A percentile compares a stretch with the other conserved stretches of the same genome.
phyloP scores from a whole-genome alignment of 1,140 invertebrate species.

The Drosophila willistoni region DNA sequence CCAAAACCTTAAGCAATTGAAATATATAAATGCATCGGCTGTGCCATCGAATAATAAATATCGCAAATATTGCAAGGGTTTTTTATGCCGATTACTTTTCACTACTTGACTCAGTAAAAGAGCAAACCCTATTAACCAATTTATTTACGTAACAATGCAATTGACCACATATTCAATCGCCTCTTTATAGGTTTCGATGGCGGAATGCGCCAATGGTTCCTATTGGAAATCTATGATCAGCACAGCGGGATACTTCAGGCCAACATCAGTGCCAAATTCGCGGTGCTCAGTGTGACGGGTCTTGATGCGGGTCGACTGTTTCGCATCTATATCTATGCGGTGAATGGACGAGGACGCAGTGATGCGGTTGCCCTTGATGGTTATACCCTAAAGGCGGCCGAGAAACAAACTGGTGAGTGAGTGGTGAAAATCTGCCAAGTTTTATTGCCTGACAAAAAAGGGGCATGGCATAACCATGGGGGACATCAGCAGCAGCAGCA shows the following conservation, averaged over 20 bases:
- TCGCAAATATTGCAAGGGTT: too few relatives aligned
- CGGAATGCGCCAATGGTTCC: constrained; percentile 88
- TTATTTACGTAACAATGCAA: too few relatives aligned
- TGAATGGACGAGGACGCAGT: constrained; percentile 86
- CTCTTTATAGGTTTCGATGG: constrained; percentile 88
- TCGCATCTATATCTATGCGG: constrained; percentile 87
- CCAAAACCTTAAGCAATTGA: too few relatives aligned
- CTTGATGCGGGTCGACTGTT: constrained; percentile 88
- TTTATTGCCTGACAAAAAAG: constrained; percentile 6
- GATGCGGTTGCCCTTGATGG: constrained; percentile 86
- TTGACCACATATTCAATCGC: too few relatives aligned
- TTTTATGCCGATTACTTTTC: too few relatives aligned
- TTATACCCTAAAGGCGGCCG: constrained; percentile 89
- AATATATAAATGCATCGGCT: too few relatives aligned
- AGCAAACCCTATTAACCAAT: too few relatives aligned
- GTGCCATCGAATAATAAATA: too few relatives aligned
- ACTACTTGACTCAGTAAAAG: too few relatives aligned
- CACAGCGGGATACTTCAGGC: constrained; percentile 86
- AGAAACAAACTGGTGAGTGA: constrained; percentile 91
- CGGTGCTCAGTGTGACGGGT: constrained; percentile 87
- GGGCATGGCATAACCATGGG: neutral
- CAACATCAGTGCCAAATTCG: constrained; percentile 88
- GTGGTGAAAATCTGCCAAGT: constrained; percentile 6
- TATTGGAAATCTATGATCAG: constrained; percentile 89
- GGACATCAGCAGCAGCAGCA: too few relatives aligned